Base-by-base conservation (phyloP, 2,888 invertebrate genomes). In the Sabatieria punctata region DNA sequence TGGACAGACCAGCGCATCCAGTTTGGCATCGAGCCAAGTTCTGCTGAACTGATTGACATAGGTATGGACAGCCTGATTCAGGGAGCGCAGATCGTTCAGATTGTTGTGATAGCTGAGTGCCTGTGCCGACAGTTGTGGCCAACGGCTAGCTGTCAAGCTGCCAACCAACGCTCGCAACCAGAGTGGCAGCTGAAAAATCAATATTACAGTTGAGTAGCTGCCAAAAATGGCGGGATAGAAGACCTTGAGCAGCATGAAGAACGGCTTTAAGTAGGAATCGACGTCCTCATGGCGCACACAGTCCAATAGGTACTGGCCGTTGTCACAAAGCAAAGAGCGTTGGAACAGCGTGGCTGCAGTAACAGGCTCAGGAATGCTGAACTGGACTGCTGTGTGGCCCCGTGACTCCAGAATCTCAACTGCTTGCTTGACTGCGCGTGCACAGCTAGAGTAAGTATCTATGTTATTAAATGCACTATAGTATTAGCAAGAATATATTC, bases 1-100 rank as follows among this genome's bases (percentile, higher is more conserved):
- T 2, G 68, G 68, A 45, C 63, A 64, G 23, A 69, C 52, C 4
- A 68, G 51, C 1, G 62, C 61, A 50, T 68, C 68, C 27, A 68
- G 51, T 6, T 49, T 51, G 6, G 54, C 26, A 2, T 45, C 49
- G 25, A 51, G 50, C 60, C 58, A 60, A 18, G 11, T 19, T 4
- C 37, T 37, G 24, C 30, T 38, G 38, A 55, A 55, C 54, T 56
- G 50, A 11, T 49, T 22, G 18, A 49, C 44, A 48, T 64, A 62
- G 13, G 47, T 46, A 41, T 63, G 60, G 11, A 54, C 54, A 19
- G 50, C 41, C 39, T 56, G 61, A 42, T 62, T 58, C 8, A 52
- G 54, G 43, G 51, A 49, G 4, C 60, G 49, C 8, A 59, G 33
- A 13, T 61, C 59, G 4, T 51, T 48, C 2, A 59, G 38, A 27